A percentile compares a stretch with the other conserved stretches of the same genome.
phyloP scores from a whole-genome alignment of 2,888 invertebrate genomes.

The Drosophila austrosaltans region DNA sequence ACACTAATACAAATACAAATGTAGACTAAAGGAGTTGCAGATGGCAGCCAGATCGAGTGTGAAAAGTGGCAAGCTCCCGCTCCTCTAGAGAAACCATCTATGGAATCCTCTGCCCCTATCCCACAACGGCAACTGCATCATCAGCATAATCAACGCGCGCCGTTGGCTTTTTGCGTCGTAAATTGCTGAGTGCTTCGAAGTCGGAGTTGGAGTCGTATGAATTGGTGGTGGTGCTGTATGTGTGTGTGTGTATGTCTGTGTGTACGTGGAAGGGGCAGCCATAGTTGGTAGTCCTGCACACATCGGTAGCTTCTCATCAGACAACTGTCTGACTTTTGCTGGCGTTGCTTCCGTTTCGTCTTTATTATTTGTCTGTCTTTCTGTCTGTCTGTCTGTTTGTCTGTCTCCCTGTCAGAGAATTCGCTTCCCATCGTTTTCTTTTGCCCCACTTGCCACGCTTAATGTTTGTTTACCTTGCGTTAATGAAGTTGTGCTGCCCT shows the following conservation, averaged over 20 bases:
- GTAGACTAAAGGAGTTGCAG: constrained; percentile 15
- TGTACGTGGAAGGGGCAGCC: neutral
- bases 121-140: constrained; percentile 61
- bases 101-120: neutral
- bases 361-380: constrained; percentile 73
- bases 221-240: neutral
- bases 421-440: neutral
- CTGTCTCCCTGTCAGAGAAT: constrained; percentile 34
- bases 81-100: constrained; percentile 10
- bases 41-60: constrained; percentile 67
- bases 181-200: constrained; percentile 75
- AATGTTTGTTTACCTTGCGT: constrained; percentile 74
- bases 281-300: constrained; percentile 8
- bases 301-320: constrained; percentile 33
- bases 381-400: constrained; percentile 41
- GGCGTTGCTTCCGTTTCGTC: constrained; percentile 72
- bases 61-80: constrained; percentile 70
- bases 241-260: neutral
- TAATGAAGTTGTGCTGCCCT: constrained; percentile 70
- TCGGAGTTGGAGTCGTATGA: constrained; percentile 32
- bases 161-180: constrained; percentile 75
- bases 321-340: constrained; percentile 45
- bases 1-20: constrained; percentile 34
- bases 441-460: constrained; percentile 36
- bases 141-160: constrained; percentile 77